Evolutionary conservation across 2,888 invertebrate species (phyloP).

Genomic region (Cyclophora punctaria): DNA sequence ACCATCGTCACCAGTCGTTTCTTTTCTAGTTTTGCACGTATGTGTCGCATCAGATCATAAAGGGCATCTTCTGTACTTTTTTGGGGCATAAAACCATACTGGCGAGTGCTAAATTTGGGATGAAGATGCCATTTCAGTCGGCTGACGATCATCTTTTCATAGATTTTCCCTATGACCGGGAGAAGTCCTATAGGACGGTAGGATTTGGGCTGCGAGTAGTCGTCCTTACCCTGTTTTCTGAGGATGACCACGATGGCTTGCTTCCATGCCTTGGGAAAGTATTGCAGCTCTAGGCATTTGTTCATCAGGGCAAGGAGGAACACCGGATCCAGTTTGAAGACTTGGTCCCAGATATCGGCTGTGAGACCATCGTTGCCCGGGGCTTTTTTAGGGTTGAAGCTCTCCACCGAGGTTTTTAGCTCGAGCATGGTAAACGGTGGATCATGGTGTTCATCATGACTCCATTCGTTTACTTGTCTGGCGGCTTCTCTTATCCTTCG

Average conservation of each 20-base stretch:
- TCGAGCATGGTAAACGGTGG: conserved; percentile 4
- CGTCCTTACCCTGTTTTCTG: conserved; percentile 15
- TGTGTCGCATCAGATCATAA: conserved; percentile 4
- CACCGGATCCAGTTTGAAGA: conserved; percentile 4
- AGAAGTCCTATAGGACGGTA: conserved; percentile 4
- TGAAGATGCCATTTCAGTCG: conserved; percentile 6
- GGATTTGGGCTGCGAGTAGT: conserved; percentile 14
- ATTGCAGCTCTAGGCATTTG: conserved; percentile 8
- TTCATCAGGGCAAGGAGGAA: conserved; percentile 12
- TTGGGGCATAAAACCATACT: conserved; percentile 6
- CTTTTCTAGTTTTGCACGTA: not conserved
- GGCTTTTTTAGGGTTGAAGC: conserved; percentile 10
- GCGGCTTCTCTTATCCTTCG: not conserved
- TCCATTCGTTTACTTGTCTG: not conserved
- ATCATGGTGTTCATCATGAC: not conserved
- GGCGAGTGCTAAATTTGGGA: not conserved
- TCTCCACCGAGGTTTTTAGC: not conserved
- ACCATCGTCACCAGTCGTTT: conserved; percentile 4
- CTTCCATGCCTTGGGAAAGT: conserved; percentile 17
- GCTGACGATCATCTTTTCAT: conserved; percentile 11
- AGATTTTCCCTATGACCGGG: conserved; percentile 3
- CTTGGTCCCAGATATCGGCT: conserved; percentile 8
- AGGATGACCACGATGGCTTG: conserved; percentile 12
- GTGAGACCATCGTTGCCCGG: conserved; percentile 7
- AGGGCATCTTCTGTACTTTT: conserved; percentile 15